Conservation (phyloP, 1,140 invertebrate species). For the Pissodes strobi region DNA sequence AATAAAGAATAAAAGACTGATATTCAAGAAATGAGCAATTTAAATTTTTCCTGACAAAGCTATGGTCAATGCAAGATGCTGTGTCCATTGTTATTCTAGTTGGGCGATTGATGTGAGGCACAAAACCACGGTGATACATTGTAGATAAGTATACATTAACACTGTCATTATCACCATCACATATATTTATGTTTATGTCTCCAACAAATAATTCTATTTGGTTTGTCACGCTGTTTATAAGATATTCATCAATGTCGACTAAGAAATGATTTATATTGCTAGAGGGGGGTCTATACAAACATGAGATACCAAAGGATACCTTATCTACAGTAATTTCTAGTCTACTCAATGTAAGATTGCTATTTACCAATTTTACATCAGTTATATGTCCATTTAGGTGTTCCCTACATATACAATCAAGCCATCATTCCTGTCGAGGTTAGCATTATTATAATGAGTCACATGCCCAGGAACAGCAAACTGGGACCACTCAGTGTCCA, state of each 20-base stretch:
- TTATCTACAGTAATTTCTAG: not conserved
- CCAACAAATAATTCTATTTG: slow-evolving; percentile 6
- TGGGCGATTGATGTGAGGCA: not conserved
- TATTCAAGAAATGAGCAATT: not conserved
- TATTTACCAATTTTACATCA: not conserved
- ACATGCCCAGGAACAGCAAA: not conserved
- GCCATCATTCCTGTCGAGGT: too few species aligned
- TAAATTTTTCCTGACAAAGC: not conserved
- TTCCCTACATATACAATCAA: too few species aligned
- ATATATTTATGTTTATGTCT: slow-evolving; percentile 13
- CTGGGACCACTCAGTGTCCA: not conserved
- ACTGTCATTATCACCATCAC: not conserved
- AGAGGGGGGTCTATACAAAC: slow-evolving; percentile 12
- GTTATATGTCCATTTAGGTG: not conserved
- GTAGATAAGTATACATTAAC: slow-evolving; percentile 5
- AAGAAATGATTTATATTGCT: not conserved
- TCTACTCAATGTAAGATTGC: not conserved
- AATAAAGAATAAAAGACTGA: slow-evolving; percentile 1
- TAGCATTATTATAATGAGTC: not conserved
- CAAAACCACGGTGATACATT: not conserved
- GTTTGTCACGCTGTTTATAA: not conserved
- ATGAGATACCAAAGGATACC: slow-evolving; percentile 2
- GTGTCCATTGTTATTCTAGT: not conserved
- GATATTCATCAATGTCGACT: not conserved
- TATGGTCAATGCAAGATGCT: slow-evolving; percentile 8